These are phyloP conservation scores for Ptilorrhoa leucosticta DNA, from an alignment of 2,113 vertebrate species.

Conservation along the genomic window DNA sequence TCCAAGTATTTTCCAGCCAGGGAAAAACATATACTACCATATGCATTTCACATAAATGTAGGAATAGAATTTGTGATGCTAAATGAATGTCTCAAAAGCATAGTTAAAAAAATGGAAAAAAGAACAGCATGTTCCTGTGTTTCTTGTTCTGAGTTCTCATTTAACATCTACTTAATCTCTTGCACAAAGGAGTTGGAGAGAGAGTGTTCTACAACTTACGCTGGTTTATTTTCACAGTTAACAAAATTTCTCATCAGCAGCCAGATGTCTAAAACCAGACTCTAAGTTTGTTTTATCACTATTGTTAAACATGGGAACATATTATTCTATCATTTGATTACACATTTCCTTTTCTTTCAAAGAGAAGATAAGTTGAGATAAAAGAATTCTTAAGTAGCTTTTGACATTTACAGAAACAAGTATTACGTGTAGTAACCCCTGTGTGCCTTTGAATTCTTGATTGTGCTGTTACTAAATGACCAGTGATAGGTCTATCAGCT, in stretches of 20 bases:
- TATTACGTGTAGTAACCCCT: neutral
- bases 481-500: neutral
- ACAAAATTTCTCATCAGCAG: neutral
- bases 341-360: constrained; percentile 40
- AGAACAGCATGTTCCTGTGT: neutral
- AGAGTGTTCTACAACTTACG: neutral
- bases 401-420: neutral
- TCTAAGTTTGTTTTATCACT: constrained; percentile 4
- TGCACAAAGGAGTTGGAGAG: neutral
- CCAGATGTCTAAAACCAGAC: neutral
- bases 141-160: constrained; percentile 2
- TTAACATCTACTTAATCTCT: neutral
- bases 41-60: neutral
- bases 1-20: neutral
- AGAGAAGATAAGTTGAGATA: constrained; percentile 17
- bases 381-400: neutral
- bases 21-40: neutral
- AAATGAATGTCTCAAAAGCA: neutral
- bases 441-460: neutral
- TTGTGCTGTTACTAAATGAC: neutral
- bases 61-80: neutral
- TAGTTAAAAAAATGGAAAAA: neutral
- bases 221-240: neutral
- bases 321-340: constrained; percentile 23
- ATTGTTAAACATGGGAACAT: neutral